Conservation (phyloP, 1,140 invertebrate species). For the Drosophila bocki region DNA sequence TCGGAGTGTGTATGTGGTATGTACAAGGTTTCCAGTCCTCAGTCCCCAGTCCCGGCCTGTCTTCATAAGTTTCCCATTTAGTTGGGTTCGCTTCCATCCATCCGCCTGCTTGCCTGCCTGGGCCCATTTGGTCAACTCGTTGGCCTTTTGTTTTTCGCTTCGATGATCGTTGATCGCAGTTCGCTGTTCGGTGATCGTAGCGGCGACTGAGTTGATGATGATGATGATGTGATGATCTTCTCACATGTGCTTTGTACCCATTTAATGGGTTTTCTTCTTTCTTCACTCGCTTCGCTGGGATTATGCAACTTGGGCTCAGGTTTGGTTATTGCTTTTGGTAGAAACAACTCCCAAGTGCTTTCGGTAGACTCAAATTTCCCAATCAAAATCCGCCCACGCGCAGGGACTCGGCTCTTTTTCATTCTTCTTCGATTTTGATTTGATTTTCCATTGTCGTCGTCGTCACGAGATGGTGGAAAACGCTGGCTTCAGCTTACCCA, state of each 20-base stretch:
- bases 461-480: slow-evolving; percentile 81
- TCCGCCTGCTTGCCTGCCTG: background rate
- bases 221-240: slow-evolving; percentile 32
- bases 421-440: slow-evolving; percentile 45
- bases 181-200: background rate
- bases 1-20: slow-evolving; percentile 46
- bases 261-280: slow-evolving; percentile 61
- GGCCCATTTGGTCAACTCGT: slow-evolving; percentile 46
- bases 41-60: slow-evolving; percentile 34
- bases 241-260: slow-evolving; percentile 40
- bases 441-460: slow-evolving; percentile 42
- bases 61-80: slow-evolving; percentile 43
- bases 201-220: background rate
- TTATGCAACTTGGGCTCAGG: slow-evolving; percentile 47
- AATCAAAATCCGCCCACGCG: slow-evolving; percentile 56
- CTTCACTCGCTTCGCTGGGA: slow-evolving; percentile 6
- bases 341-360: slow-evolving; percentile 25
- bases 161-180: slow-evolving; percentile 8
- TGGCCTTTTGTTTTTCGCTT: slow-evolving; percentile 54
- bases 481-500: slow-evolving; percentile 77
- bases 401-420: slow-evolving; percentile 17
- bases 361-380: slow-evolving; percentile 53
- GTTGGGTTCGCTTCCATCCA: slow-evolving; percentile 24
- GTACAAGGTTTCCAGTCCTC: slow-evolving; percentile 51
- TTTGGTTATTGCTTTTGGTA: slow-evolving; percentile 23